A percentile compares a stretch with the other conserved stretches of the same genome.
These are phyloP conservation scores for Amiota mariae DNA, from an alignment of 2,888 invertebrate genomes.

Conservation along the genomic window DNA sequence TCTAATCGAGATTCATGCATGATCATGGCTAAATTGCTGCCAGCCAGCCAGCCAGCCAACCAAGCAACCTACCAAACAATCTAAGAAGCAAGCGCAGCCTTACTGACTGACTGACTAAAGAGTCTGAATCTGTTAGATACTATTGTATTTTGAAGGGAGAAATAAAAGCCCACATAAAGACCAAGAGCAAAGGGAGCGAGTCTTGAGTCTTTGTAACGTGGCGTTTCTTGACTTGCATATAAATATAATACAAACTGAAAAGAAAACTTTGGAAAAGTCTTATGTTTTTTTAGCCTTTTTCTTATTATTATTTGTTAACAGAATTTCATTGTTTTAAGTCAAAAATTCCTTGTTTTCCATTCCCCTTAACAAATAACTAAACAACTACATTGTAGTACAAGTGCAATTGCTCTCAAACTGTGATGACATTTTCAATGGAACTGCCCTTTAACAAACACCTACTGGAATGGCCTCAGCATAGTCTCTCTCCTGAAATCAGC, in stretches of 20 bases:
- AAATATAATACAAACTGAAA: conserved; percentile 29
- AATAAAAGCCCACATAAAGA: conserved; percentile 37
- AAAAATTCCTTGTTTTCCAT: conserved; percentile 1
- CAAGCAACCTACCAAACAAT: too few relatives aligned
- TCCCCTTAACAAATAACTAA: neutral
- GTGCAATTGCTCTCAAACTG: neutral
- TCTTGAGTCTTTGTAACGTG: conserved; percentile 40
- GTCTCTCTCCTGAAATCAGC: too few relatives aligned
- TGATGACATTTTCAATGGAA: too few relatives aligned
- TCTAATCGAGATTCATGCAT: conserved; percentile 74
- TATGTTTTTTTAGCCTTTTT: neutral
- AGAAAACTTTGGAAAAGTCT: neutral
- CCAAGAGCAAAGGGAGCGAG: conserved; percentile 11
- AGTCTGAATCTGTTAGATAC: too few relatives aligned
- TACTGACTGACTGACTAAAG: too few relatives aligned
- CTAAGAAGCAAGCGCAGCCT: too few relatives aligned
- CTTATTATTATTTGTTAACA: neutral
- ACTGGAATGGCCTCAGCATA: too few relatives aligned
- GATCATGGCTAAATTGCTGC: conserved; percentile 72
- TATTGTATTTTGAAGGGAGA: conserved; percentile 32
- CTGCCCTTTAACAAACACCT: too few relatives aligned
- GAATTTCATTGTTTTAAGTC: neutral
- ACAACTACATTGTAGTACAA: neutral
- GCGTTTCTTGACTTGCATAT: conserved; percentile 5
- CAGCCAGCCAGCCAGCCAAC: conserved; percentile 45